Evolutionary conservation across 2,888 invertebrate species (phyloP).

Genomic region (Andrena minutula): DNA sequence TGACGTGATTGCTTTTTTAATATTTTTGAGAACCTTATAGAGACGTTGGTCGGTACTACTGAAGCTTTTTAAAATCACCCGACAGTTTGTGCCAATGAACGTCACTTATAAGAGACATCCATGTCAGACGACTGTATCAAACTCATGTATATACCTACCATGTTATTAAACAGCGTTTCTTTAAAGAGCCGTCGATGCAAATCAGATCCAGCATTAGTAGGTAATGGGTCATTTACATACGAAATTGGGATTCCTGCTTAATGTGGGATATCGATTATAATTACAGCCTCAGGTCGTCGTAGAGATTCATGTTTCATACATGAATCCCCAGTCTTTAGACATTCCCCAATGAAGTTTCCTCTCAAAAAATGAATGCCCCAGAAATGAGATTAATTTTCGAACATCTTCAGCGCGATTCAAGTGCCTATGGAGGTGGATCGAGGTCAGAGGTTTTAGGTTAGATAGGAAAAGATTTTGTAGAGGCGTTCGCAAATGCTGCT

Average conservation of each 20-base stretch:
- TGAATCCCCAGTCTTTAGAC: not conserved
- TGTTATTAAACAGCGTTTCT: not conserved
- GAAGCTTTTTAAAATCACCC: not conserved
- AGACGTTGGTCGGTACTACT: not conserved
- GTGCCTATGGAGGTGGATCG: not conserved
- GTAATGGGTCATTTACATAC: not conserved
- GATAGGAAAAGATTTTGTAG: conserved; percentile 2
- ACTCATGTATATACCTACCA: not conserved
- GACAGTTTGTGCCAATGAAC: conserved; percentile 1
- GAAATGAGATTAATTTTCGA: not conserved
- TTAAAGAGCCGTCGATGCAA: not conserved
- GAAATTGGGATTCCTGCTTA: not conserved
- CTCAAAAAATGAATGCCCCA: not conserved
- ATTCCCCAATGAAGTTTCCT: not conserved
- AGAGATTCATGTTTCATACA: not conserved
- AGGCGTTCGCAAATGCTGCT: conserved; percentile 38
- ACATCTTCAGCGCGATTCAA: not conserved
- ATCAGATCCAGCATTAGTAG: not conserved
- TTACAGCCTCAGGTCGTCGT: not conserved
- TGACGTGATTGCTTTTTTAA: no score
- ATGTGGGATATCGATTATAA: not conserved
- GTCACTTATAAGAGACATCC: not conserved
- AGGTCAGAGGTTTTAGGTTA: not conserved
- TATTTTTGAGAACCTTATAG: no score
- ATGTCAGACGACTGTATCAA: conserved; percentile 11